Conservation (phyloP, 2,113 vertebrate species). For the Anseranas semipalmata region DNA sequence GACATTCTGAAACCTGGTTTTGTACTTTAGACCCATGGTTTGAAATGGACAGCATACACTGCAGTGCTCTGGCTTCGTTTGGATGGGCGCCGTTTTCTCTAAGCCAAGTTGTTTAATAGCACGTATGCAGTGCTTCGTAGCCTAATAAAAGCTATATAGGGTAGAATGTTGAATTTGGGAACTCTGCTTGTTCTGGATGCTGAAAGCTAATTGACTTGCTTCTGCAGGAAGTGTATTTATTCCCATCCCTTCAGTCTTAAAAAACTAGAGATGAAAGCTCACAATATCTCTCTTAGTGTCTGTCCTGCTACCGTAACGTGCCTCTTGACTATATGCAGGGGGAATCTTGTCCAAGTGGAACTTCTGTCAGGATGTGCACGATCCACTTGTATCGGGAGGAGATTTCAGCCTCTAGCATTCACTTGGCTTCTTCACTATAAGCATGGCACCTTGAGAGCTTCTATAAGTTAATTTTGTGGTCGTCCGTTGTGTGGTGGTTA, state of each 20-base stretch:
- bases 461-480: rapidly evolving
- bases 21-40: rapidly evolving
- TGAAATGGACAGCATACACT: rapidly evolving
- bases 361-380: rapidly evolving
- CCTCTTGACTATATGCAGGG: rapidly evolving
- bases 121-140: neutral
- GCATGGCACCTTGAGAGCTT: neutral
- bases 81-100: neutral
- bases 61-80: neutral
- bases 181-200: neutral
- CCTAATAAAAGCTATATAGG: rapidly evolving
- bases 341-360: neutral
- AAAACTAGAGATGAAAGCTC: neutral
- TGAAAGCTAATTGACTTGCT: neutral
- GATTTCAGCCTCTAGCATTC: neutral
- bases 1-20: neutral
- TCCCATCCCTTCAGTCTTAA: no score
- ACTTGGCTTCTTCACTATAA: neutral
- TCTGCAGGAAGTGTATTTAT: neutral
- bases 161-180: neutral
- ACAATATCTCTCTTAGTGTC: neutral
- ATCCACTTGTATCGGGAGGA: rapidly evolving
- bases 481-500: neutral
- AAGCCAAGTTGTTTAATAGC: neutral
- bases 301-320: rapidly evolving